Percentiles rank a stretch among this genome's conserved stretches.
Conservation (phyloP, 2,113 vertebrate species). For the Erythrolamprus reginae region DNA sequence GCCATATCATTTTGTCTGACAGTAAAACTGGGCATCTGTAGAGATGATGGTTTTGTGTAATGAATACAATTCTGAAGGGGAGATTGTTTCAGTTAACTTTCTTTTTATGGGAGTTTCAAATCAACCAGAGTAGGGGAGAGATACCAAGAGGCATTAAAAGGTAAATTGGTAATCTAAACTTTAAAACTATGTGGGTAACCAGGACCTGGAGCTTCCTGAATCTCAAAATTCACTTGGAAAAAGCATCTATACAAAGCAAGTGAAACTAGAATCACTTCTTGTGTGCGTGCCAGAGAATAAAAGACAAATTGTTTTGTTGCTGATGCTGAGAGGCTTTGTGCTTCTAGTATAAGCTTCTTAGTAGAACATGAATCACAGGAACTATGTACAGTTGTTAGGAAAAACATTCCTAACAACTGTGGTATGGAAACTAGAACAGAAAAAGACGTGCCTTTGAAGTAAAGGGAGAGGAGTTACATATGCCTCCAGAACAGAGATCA, state of each 20-base stretch:
- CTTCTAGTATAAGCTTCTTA: neutral
- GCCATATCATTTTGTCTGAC: neutral
- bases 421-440: neutral
- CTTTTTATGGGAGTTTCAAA: neutral
- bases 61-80: constrained; percentile 7
- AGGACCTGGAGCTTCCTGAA: neutral
- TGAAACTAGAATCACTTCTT: neutral
- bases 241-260: neutral
- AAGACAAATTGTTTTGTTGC: neutral
- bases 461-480: neutral
- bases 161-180: neutral
- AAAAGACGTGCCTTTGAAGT: neutral
- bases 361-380: neutral
- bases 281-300: neutral
- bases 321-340: neutral
- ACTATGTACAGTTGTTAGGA: neutral
- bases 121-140: neutral
- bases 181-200: neutral
- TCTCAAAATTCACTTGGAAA: neutral
- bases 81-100: neutral
- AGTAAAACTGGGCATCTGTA: constrained; percentile 27
- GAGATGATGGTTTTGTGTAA: constrained; percentile 15
- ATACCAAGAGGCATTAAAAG: neutral
- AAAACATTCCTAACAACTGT: neutral
- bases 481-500: neutral